A percentile compares a stretch with the other conserved stretches of the same genome.
These are phyloP conservation scores for Polydrusus tereticollis DNA, from an alignment of 2,888 invertebrate genomes.

Conservation along the genomic window DNA sequence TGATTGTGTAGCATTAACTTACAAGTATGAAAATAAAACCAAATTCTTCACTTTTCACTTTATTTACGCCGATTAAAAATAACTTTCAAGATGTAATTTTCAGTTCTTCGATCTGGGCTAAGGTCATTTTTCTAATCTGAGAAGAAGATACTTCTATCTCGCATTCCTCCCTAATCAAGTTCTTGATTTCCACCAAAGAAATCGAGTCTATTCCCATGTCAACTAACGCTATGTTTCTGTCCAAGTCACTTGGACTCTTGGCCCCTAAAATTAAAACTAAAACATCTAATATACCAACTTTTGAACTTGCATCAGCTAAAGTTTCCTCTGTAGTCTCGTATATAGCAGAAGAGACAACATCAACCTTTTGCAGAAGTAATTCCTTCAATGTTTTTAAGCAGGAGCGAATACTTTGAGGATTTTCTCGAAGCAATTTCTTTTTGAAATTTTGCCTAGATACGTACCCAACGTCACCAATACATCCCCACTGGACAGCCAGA, in stretches of 20 bases:
- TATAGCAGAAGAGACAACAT: neutral
- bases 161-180: neutral
- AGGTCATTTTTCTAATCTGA: constrained; percentile 7
- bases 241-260: neutral
- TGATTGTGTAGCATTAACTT: neutral
- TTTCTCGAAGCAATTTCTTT: neutral
- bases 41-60: neutral
- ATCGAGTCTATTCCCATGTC: constrained; percentile 13
- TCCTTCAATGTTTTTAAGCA: neutral
- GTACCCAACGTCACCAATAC: constrained; percentile 13
- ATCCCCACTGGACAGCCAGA: constrained; percentile 15
- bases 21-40: neutral
- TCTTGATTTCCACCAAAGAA: constrained; percentile 2
- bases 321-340: neutral
- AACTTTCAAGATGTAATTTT: neutral
- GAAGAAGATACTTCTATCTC: neutral
- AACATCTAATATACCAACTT: neutral
- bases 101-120: neutral
- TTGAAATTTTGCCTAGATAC: neutral
- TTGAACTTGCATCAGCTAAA: neutral
- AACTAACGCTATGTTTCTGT: neutral
- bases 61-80: neutral
- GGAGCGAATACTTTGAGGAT: neutral
- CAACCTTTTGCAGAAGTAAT: neutral
- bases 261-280: constrained; percentile 8